Percentiles rank a stretch among this genome's conserved stretches.
Conservation (phyloP, 2,113 vertebrate species). For the Istiophorus platypterus region DNA sequence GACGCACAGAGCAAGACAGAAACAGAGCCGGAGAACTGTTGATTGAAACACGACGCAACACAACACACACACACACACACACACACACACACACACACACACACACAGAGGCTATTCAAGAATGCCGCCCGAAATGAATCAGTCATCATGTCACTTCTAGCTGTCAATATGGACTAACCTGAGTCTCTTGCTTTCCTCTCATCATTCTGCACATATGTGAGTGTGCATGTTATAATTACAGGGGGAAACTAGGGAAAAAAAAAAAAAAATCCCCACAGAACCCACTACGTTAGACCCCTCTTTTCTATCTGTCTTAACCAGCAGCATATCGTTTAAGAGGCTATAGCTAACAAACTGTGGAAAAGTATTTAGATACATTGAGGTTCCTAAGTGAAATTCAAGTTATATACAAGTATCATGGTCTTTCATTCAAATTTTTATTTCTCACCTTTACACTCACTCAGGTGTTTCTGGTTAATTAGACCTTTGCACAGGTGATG, state of each 20-base stretch:
- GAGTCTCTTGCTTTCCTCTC: constrained; percentile 30
- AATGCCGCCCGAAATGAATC: constrained; percentile 70
- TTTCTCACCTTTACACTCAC: neutral
- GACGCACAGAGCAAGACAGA: constrained; percentile 33
- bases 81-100: constrained; percentile 39
- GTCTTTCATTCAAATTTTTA: neutral
- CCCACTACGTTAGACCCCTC: neutral
- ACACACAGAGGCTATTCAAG: constrained; percentile 31
- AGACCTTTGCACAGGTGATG: too few species aligned
- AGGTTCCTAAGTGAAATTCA: too few species aligned
- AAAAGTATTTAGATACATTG: too few species aligned
- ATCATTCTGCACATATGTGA: neutral
- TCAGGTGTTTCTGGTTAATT: too few species aligned
- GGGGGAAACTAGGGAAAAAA: neutral
- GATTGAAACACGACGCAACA: constrained; percentile 55
- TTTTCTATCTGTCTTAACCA: neutral
- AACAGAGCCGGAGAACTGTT: constrained; percentile 38
- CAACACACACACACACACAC: constrained; percentile 9
- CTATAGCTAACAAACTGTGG: too few species aligned
- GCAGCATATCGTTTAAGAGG: too few species aligned
- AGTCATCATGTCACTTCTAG: constrained; percentile 67
- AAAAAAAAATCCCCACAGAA: neutral
- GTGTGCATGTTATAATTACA: constrained; percentile 32
- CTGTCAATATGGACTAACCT: constrained; percentile 63
- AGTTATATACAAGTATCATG: neutral